Percentiles rank a stretch among this genome's conserved stretches.
phyloP scores from a whole-genome alignment of 2,797 vertebrate species.

The Micropoecilia bifurca region DNA sequence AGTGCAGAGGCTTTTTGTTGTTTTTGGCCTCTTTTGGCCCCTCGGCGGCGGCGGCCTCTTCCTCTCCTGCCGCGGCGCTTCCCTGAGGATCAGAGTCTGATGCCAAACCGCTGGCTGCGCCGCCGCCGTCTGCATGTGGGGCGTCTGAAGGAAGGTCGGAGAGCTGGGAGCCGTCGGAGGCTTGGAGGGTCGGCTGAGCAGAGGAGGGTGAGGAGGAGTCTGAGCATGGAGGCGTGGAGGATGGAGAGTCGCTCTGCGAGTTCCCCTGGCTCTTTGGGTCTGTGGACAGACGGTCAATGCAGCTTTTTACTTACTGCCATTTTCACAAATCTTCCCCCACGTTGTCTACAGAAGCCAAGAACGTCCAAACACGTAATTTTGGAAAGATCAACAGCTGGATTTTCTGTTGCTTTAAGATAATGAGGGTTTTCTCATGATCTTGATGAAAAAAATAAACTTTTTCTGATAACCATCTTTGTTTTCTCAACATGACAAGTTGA shows the following conservation, averaged over 20 bases:
- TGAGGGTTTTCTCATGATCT: neutral
- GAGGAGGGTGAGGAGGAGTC: conserved; percentile 55
- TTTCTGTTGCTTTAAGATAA: neutral
- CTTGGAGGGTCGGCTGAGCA: conserved; percentile 58
- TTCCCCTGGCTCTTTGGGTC: conserved; percentile 47
- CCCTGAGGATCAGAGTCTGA: conserved; percentile 37
- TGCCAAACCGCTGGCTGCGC: conserved; percentile 20
- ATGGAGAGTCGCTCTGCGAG: conserved; percentile 37
- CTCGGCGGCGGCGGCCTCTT: conserved; percentile 17
- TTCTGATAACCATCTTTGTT: neutral
- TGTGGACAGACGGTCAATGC: conserved; percentile 33
- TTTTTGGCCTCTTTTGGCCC: conserved; percentile 76
- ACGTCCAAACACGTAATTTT: neutral
- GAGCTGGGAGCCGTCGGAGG: conserved; percentile 72
- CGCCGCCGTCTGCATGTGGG: conserved; percentile 34
- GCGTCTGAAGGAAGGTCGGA: conserved; percentile 71
- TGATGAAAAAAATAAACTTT: neutral
- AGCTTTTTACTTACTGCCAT: neutral
- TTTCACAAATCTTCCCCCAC: neutral
- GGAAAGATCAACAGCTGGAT: neutral
- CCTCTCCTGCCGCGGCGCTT: conserved; percentile 56
- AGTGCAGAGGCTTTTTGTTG: conserved; percentile 86
- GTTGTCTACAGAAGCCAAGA: neutral
- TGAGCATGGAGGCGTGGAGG: conserved; percentile 46
- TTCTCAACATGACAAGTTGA: neutral